phyloP scores from a whole-genome alignment of 2,888 invertebrate species.

The Drosophila anceps region DNA sequence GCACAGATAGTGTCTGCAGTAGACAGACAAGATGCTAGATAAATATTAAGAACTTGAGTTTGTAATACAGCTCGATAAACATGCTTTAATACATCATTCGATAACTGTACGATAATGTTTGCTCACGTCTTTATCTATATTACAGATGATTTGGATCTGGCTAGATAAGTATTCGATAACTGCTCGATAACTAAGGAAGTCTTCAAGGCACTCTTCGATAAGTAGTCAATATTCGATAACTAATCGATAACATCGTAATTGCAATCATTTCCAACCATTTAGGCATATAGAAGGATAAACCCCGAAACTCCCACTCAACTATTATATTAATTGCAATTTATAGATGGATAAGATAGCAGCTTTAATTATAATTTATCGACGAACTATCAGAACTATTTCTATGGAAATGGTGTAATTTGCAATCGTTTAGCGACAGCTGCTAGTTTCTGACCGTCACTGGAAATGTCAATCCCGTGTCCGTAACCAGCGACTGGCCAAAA shows the following conservation, averaged over 20 bases:
- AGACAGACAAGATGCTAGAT: not conserved
- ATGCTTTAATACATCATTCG: not conserved
- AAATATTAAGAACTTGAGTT: not conserved
- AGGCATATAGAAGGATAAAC: too few species aligned
- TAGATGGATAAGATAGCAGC: not conserved
- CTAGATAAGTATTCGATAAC: not conserved
- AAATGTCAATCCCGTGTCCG: slow-evolving; percentile 19
- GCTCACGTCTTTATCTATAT: too few species aligned
- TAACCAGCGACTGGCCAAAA: slow-evolving; percentile 58
- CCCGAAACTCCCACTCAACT: too few species aligned
- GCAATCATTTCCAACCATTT: too few species aligned
- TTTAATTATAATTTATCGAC: slow-evolving; percentile 14
- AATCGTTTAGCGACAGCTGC: slow-evolving; percentile 46
- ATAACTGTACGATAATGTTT: slow-evolving; percentile 1
- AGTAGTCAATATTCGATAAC: not conserved
- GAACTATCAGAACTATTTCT: not conserved
- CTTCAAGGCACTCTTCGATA: too few species aligned
- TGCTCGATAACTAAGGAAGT: too few species aligned
- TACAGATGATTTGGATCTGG: too few species aligned
- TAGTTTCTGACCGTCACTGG: slow-evolving; percentile 15
- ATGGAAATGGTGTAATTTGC: slow-evolving; percentile 18
- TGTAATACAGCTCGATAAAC: not conserved
- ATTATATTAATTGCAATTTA: not conserved
- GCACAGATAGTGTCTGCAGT: slow-evolving; percentile 4
- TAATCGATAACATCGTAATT: too few species aligned